These are phyloP conservation scores for Stegodyphus mimosarum DNA, from an alignment of 1,140 invertebrate species.

Conservation along the genomic window DNA sequence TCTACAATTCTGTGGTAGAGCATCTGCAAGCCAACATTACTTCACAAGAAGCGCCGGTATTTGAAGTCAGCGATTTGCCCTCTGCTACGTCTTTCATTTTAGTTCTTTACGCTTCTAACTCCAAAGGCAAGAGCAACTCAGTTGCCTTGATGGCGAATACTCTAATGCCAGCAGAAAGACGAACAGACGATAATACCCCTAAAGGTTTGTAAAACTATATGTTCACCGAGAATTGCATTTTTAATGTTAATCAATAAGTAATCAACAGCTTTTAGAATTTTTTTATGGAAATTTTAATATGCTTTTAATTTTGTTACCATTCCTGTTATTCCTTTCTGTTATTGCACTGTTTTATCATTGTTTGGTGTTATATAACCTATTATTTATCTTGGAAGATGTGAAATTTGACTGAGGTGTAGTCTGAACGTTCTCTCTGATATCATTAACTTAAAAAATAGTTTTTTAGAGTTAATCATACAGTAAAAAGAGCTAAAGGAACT, in stretches of 20 bases:
- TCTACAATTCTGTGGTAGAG: slow-evolving; percentile 72
- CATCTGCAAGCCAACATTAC: slow-evolving; percentile 61
- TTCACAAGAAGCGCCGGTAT: slow-evolving; percentile 59
- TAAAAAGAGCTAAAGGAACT: no score
- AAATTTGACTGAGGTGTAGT: no score
- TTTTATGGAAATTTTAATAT: not conserved
- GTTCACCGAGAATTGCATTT: no score
- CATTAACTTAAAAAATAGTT: no score
- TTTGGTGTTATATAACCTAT: no score
- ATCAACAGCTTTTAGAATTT: not conserved
- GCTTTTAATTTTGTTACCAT: no score
- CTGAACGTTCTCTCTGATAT: no score
- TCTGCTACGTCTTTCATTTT: slow-evolving; percentile 59
- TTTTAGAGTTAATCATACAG: no score
- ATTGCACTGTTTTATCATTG: no score
- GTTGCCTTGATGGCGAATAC: slow-evolving; percentile 56
- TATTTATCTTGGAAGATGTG: no score
- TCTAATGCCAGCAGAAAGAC: slow-evolving; percentile 40
- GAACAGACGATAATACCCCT: slow-evolving; percentile 31
- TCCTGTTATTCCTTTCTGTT: no score
- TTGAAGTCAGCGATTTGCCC: slow-evolving; percentile 61
- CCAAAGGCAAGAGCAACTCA: slow-evolving; percentile 62
- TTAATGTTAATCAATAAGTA: no score
- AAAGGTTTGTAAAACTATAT: slow-evolving; percentile 13
- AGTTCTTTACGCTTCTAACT: slow-evolving; percentile 62